Evolutionary conservation across 2,888 invertebrate genomes (phyloP), one percentile per base, ranked within the genome.

Genomic region (Phania funesta): DNA sequence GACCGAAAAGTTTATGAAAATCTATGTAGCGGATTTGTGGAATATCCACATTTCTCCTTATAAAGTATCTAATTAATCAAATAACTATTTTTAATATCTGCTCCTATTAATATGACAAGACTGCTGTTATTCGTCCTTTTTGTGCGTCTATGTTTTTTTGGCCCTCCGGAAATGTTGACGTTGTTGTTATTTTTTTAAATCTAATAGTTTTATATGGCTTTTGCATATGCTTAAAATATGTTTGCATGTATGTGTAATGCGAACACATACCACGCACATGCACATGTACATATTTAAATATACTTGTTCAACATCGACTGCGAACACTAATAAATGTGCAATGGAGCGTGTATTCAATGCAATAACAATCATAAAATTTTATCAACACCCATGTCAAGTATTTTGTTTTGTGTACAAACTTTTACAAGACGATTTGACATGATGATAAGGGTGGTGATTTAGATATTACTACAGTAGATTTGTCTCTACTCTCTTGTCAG

Each of bases 321-420:
- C 18, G 16, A 52, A 73, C 76, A 68, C 58, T 54, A 73, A 78
- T 80, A 84, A 84, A 79, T 82, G 83, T 83, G 83, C 84, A 84
- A 84, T 84, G 80, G 80, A 85, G 83, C 84, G 71, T 83, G 83
- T 65, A 56, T 73, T 81, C 81, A 81, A 83, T 83, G 80, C 84
- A 84, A 84, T 84, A 83, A 64, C 58, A 70, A 4, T 79, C 64
- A 84, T 84, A 85, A 85, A 86, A 85, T 75, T 86, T 86, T 87
- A 85, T 87, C 87, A 87, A 85, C 87, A 87, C 86, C 85, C 87
- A 86, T 87, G 87, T 86, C 76, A 84, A 80, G 87, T 86, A 88
- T 89, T 88, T 87, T 76, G 46, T 71, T 89, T 86, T 89, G 88
- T 88, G 89, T 89, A 87, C 89, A 89, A 89, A 89, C 89, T 89